Conservation (phyloP, 2,888 invertebrate species). For the Labia minor region DNA sequence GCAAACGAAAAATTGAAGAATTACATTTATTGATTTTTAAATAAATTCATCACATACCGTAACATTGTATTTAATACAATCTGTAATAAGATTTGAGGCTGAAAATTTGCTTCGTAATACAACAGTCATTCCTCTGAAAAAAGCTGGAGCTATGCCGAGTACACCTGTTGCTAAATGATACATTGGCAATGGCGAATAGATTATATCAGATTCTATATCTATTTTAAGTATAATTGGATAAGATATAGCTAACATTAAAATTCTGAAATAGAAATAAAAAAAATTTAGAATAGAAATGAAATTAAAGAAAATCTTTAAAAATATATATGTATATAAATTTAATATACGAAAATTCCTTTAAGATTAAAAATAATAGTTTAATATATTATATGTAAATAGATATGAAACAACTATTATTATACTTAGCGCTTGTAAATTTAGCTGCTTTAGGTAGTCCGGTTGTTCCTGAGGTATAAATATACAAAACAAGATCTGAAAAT, state of each 20-base stretch:
- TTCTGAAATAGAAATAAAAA: neutral
- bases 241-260: slow-evolving; percentile 36
- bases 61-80: slow-evolving; percentile 80
- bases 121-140: slow-evolving; percentile 65
- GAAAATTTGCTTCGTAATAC: slow-evolving; percentile 85
- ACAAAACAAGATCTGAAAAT: slow-evolving; percentile 59
- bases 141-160: slow-evolving; percentile 67
- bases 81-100: slow-evolving; percentile 85
- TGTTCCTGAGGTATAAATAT: slow-evolving; percentile 91
- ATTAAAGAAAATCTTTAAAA: too few species aligned
- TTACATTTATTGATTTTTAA: too few species aligned
- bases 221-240: too few species aligned
- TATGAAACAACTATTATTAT: too few species aligned
- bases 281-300: too few species aligned
- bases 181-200: slow-evolving; percentile 84
- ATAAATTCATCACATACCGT: too few species aligned
- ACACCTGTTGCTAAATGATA: slow-evolving; percentile 92
- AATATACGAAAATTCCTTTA: too few species aligned
- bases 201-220: slow-evolving; percentile 45
- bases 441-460: slow-evolving; percentile 97
- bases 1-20: too few species aligned
- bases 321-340: too few species aligned
- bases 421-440: slow-evolving; percentile 74
- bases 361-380: too few species aligned
- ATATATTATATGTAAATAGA: too few species aligned